Percentiles rank a stretch among this genome's conserved stretches.
Conservation (phyloP, 2,888 invertebrate species). For the Tenthredo scrophulariae region DNA sequence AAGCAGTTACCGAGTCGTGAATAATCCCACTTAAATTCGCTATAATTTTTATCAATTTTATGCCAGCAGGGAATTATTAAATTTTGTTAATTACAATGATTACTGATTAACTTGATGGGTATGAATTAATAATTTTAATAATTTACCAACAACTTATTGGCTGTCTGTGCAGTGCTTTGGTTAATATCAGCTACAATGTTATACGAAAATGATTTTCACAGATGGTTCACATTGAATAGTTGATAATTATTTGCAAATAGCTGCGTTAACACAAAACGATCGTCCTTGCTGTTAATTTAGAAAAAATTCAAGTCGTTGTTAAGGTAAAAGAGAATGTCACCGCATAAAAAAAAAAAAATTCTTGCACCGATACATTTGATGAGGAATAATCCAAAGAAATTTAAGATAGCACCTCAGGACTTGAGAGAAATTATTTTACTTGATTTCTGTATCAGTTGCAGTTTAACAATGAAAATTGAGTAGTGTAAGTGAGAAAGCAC, state of each 20-base stretch:
- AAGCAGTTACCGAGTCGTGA: neutral
- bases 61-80: neutral
- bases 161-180: conserved; percentile 32
- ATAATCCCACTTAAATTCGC: neutral
- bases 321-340: neutral
- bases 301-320: neutral
- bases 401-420: neutral
- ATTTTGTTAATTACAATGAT: conserved; percentile 34
- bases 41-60: neutral
- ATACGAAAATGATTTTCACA: conserved; percentile 9
- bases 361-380: neutral
- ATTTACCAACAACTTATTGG: neutral
- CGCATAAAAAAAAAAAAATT: neutral
- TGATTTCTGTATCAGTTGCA: neutral
- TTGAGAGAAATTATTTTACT: neutral
- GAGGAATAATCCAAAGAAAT: neutral
- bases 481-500: neutral
- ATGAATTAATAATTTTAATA: neutral
- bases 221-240: neutral
- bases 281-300: conserved; percentile 15
- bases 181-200: conserved; percentile 44
- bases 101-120: neutral
- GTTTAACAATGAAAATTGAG: neutral
- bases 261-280: neutral
- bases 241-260: conserved; percentile 8